Conservation (phyloP, 2,113 vertebrate genomes). For the Pongo pygmaeus region DNA sequence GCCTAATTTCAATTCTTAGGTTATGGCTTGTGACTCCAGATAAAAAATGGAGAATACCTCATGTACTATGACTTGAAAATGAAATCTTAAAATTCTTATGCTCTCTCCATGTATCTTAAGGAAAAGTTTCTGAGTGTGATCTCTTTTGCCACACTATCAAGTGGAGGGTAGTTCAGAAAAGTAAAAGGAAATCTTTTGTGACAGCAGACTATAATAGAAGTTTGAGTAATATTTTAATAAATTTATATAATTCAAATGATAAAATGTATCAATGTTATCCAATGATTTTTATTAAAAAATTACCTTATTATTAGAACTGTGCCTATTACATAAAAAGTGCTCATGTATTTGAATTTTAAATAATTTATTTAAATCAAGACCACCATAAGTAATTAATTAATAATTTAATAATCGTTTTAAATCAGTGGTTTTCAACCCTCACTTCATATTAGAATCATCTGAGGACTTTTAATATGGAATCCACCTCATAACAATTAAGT, state of each 20-base stretch:
- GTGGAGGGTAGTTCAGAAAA: slow-evolving; percentile 1
- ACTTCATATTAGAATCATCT: not conserved
- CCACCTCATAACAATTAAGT: not conserved
- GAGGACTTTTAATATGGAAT: not conserved
- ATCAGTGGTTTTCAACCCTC: not conserved
- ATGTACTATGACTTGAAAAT: slow-evolving; percentile 63
- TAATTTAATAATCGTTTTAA: slow-evolving; percentile 10
- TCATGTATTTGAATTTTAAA: slow-evolving; percentile 55
- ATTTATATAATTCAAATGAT: slow-evolving; percentile 19
- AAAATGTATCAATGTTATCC: slow-evolving; percentile 21
- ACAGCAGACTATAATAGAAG: slow-evolving; percentile 32
- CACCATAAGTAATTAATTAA: not conserved
- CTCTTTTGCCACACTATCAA: not conserved
- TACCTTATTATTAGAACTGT: slow-evolving; percentile 28
- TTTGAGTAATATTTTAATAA: slow-evolving; percentile 59
- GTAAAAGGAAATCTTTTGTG: slow-evolving; percentile 12
- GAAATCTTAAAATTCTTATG: not conserved
- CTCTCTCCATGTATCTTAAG: slow-evolving; percentile 21
- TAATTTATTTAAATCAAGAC: slow-evolving; percentile 42
- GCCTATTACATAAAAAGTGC: not conserved
- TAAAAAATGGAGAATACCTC: slow-evolving; percentile 66
- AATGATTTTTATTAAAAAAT: slow-evolving; percentile 48
- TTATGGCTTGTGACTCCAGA: slow-evolving; percentile 42
- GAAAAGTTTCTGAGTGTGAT: slow-evolving; percentile 35
- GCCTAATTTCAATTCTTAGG: slow-evolving; percentile 53